Evolutionary conservation across 64 coral and sea anemone species (phyloP), one percentile per base, ranked within the genome.

Genomic region (Montipora cactus): DNA sequence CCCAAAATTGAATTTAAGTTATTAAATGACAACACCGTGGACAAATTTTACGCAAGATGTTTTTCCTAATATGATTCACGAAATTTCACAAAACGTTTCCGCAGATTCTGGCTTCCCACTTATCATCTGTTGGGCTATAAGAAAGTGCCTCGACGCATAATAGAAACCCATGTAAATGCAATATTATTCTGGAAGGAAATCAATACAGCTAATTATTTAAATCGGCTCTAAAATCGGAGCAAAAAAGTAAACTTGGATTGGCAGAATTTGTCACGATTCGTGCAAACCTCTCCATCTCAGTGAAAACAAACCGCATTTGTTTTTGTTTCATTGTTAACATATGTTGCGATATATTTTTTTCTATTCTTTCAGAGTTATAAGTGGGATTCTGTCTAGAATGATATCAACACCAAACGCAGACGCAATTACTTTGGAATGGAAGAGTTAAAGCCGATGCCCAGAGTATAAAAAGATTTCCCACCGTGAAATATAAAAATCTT

Each of bases 201-300:
- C n/a, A 71, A 47, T 86, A 70, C 15, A 71, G 47, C 82, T 86
- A 86, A 86, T 86, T 86, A 64, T 50, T 78, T 71, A 72, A 21
- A 47, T 86, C 82, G 45, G 68, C 18, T 10, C 1, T 86, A 71
- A 70, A 82, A 86, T 71, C 82, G 49, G 44, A 50, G 5, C 66
- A 50, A 44, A 49, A 37, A 37, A 45, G 82, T 50, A 46, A 72
- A 86, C 45, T 49, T 20, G 14, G 4, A 70, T 3, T 49, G 47
- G 2, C 7, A 48, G 18, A 70, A 69, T 44, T 47, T 67, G 62
- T 14, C 62, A 67, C 12, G 16, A 67, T 14, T 67, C 16, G 15
- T 67, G 62, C 11, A 4, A 14, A 14, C 12, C 11, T 9, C 10
- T 67, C 16, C 15, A 67, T 15, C 62, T 67, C 4, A 13, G 12